Evolutionary conservation across 2,888 invertebrate genomes (phyloP), one percentile per base, ranked within the genome.

Genomic region (Noctua janthina): DNA sequence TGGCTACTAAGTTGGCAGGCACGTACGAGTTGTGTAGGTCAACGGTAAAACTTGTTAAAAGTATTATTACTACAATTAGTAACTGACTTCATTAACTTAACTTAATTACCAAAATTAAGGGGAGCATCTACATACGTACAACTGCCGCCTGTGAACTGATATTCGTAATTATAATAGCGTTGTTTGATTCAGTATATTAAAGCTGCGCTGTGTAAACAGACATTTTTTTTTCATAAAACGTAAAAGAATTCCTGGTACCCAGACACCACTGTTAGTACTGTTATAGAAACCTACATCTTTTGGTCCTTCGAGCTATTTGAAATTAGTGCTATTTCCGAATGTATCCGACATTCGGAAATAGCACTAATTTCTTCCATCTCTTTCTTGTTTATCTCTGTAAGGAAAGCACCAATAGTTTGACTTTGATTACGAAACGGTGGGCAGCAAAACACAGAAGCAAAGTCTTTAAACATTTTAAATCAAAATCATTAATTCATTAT

Each of bases 51-150:
- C 66, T 59, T 74, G 56, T 73, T 82, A 51, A 59, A 80, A 81
- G 66, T 82, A 67, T 51, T 82, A 82, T 82, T 74, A 82, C 67
- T 51, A 11, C 66, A 82, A 82, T 82, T 82, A 74, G 29, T 39
- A 46, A 4, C 64, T 7, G 29, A 49, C 43, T 56, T 67, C 56
- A n/a, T 46, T 46, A 46, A n/a, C 29, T 29, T 62, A 15, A 39
- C n/a, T 51, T 74, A 29, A 46, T 46, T 68, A 46, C 11, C 46
- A 46, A 46, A 29, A 46, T 68, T 46, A 46, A 68, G 46, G 68
- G 46, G 46, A 49, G 23, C 17, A n/a, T 68, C 68, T 17, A 46
- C 46, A 43, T 67, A 67, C n/a, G n/a, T 43, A 67, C 64, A 64
- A 35, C 35, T 29, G 43, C 5, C 23, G 1, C 15, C 11, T 43